Conservation (phyloP, 2,797 vertebrate species). For the Pangasius larnaudii region DNA sequence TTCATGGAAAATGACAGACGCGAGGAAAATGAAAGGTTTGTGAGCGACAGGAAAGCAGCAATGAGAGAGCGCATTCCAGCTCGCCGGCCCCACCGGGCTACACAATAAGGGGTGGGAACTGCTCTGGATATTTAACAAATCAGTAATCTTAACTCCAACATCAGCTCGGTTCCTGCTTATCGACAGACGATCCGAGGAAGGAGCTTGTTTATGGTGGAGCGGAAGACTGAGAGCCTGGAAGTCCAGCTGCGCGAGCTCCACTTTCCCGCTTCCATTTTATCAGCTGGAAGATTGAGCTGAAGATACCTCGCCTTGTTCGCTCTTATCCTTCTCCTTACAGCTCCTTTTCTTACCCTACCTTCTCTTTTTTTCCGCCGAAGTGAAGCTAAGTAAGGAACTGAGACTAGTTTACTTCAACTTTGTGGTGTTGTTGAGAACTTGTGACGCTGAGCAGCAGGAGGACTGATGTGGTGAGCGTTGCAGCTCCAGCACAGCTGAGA, state of each 20-base stretch:
- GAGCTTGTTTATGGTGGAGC: slow-evolving; percentile 53
- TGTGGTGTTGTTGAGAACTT: background rate
- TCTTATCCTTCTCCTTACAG: background rate
- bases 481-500: background rate
- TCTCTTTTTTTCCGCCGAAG: background rate
- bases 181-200: slow-evolving; percentile 37
- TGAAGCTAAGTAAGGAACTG: background rate
- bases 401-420: background rate
- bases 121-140: slow-evolving; percentile 66
- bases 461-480: background rate
- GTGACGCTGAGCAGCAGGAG: background rate
- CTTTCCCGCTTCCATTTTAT: slow-evolving; percentile 62
- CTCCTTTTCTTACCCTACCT: background rate
- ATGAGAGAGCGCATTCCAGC: slow-evolving; percentile 78
- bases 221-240: slow-evolving; percentile 57
- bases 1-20: slow-evolving; percentile 62
- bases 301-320: slow-evolving; percentile 59
- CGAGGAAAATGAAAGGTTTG: slow-evolving; percentile 74
- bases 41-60: slow-evolving; percentile 80
- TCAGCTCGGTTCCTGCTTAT: slow-evolving; percentile 59
- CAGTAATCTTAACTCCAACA: slow-evolving; percentile 70
- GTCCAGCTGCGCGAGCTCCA: slow-evolving; percentile 8
- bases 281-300: slow-evolving; percentile 68
- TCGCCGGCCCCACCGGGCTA: slow-evolving; percentile 66
- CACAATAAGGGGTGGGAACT: slow-evolving; percentile 82